Conservation (phyloP, 2,113 vertebrate species). For the Eonycteris spelaea region DNA sequence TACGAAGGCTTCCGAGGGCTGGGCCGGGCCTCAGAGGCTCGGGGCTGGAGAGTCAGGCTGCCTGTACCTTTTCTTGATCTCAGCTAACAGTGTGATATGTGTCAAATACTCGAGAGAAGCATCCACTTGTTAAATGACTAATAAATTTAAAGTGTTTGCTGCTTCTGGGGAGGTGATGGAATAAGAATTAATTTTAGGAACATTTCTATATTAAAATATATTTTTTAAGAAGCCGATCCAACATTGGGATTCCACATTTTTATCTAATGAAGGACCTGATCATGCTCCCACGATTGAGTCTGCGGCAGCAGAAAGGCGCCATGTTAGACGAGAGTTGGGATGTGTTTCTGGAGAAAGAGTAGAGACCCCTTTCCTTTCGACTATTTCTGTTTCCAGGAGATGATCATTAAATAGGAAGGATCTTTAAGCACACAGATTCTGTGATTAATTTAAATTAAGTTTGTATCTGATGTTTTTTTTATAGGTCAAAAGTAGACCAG, state of each 20-base stretch:
- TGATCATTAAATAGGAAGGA: background rate
- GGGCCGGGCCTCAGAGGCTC: background rate
- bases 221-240: background rate
- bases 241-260: background rate
- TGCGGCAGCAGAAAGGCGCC: background rate
- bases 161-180: background rate
- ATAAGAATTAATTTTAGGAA: background rate
- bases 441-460: background rate
- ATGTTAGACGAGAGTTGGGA: background rate
- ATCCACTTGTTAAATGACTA: background rate
- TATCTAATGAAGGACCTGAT: background rate
- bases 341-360: background rate
- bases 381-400: background rate
- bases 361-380: background rate
- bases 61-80: background rate
- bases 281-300: accelerated
- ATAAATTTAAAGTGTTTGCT: background rate
- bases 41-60: background rate
- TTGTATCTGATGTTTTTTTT: slow-evolving; percentile 62
- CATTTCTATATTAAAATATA: background rate
- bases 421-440: background rate
- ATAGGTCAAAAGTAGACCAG: slow-evolving; percentile 97
- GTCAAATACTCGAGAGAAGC: background rate
- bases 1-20: slow-evolving; percentile 69
- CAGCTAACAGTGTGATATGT: background rate